phyloP scores from a whole-genome alignment of 2,797 vertebrate genomes.

The Falco columbarius region DNA sequence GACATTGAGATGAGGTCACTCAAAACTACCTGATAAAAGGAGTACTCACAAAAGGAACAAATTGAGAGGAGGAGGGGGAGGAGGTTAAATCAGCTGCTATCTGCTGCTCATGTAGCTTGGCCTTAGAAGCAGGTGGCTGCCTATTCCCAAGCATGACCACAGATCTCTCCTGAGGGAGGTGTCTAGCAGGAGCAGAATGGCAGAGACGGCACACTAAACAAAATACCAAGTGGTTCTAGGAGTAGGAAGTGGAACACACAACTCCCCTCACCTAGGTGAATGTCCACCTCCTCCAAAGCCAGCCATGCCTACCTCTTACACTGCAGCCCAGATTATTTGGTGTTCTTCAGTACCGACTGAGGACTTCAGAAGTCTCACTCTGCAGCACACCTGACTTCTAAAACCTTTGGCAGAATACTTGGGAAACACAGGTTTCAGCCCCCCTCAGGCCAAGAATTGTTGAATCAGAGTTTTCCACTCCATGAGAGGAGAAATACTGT shows the following conservation, averaged over 20 bases:
- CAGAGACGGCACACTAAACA: not conserved
- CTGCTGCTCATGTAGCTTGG: not conserved
- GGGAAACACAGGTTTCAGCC: not conserved
- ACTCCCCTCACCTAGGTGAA: not conserved
- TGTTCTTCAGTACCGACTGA: not conserved
- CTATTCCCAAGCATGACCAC: not conserved
- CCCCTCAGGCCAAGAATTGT: rapidly evolving
- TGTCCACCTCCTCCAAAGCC: not conserved
- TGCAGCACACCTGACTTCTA: not conserved
- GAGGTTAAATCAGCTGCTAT: not conserved
- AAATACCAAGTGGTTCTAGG: not conserved
- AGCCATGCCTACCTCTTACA: not conserved
- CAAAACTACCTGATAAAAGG: not conserved
- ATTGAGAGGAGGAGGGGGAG: not conserved
- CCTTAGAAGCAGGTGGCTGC: not conserved
- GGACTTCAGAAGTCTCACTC: not conserved
- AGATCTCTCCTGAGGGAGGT: not conserved
- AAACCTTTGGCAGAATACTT: not conserved
- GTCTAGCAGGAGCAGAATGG: not conserved
- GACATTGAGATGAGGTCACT: not conserved
- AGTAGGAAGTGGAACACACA: not conserved
- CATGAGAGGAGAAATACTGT: not conserved
- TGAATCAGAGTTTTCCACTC: not conserved
- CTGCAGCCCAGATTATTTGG: not conserved
- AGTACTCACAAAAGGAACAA: not conserved